These are phyloP conservation scores for Vanessa cardui DNA, from an alignment of 2,888 invertebrate species.

Conservation along the genomic window DNA sequence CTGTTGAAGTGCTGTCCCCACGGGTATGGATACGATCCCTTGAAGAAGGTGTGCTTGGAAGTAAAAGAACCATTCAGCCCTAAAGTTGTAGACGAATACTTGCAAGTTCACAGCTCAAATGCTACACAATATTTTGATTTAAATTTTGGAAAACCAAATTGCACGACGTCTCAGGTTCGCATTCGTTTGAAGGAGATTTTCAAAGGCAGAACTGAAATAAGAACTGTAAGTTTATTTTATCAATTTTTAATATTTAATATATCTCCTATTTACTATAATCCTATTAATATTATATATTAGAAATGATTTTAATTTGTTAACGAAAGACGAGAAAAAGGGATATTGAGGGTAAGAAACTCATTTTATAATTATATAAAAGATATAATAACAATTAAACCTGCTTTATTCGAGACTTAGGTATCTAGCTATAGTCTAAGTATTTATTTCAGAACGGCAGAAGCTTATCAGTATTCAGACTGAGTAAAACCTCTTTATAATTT, in stretches of 20 bases:
- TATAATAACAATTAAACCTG: too few species aligned
- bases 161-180: constrained; percentile 46
- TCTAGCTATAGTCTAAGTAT: too few species aligned
- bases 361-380: too few species aligned
- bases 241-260: neutral
- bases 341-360: too few species aligned
- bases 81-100: constrained; percentile 52
- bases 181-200: constrained; percentile 12
- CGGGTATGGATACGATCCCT: constrained; percentile 50
- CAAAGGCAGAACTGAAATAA: constrained; percentile 8
- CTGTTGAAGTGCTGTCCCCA: constrained; percentile 62
- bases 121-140: constrained; percentile 54
- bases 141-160: constrained; percentile 52
- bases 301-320: too few species aligned
- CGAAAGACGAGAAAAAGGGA: too few species aligned
- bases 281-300: too few species aligned
- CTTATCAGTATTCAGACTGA: too few species aligned
- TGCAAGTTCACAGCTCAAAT: constrained; percentile 42
- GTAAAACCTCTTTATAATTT: too few species aligned
- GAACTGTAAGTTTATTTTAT: constrained; percentile 26
- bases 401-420: too few species aligned
- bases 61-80: constrained; percentile 50
- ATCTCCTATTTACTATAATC: too few species aligned
- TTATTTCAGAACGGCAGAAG: too few species aligned
- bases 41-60: constrained; percentile 48